Base-by-base conservation (phyloP, 2,797 vertebrate genomes). In the Rhadinocentrus ornatus region DNA sequence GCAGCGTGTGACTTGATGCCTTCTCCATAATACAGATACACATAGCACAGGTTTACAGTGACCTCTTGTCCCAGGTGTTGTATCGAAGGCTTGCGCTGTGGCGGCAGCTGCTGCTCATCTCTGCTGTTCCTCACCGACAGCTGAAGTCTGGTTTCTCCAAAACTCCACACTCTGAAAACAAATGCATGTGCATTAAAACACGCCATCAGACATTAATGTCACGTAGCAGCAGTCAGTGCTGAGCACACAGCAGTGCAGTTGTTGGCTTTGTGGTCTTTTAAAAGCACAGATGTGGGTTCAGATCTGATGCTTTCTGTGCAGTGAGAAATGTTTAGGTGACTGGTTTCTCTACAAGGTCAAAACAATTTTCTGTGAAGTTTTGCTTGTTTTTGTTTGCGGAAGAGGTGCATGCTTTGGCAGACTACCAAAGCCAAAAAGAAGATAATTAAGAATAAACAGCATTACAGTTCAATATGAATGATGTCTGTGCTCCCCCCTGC, bases 141-240 rank as follows among this genome's bases (percentile, higher is more conserved):
- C 78, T 93, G 93, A 41, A 91, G 83, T 34, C 87, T 88, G 62
- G 58, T 86, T 65, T 95, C 95, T 62, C 84, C 88, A 31, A 93
- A 74, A 71, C 60, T 91, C 94, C 94, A 94, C 32, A 94, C 69
- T 54, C 95, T 95, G 74, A 81, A 68, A 70, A 53, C 31, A 77
- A 34, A 77, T 54, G 44, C 32, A 32, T 3, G 2, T 2, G 15
- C 63, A 37, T 58, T 12, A 27, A 31, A 41, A 70, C 63, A 27
- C 57, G 50, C 62, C 1, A 29, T 31, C 22, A 68, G 18, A 56
- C 31, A 39, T 13, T 1, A 29, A 2, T 6, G 29, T 75, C 34
- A 66, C 1, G 1, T 16, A 15, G 37, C 66, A 39, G 50, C 24
- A 37, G 53, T 27, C 10, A 8, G 4, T 0, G 24, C 22, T 20